phyloP scores from a whole-genome alignment of 2,888 invertebrate genomes.

The Blera fallax region DNA sequence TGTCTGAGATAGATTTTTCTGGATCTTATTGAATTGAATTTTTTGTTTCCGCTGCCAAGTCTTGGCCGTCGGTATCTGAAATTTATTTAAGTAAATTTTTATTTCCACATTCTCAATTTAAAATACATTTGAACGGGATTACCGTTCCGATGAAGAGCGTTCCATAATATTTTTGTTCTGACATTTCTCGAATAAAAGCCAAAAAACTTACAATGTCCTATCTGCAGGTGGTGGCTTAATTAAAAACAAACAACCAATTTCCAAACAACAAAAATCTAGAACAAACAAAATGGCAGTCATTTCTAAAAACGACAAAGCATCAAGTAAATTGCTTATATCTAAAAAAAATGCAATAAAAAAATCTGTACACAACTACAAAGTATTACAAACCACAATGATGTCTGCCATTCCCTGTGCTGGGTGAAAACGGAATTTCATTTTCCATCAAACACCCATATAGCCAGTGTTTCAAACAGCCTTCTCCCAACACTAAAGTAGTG shows the following conservation, averaged over 20 bases:
- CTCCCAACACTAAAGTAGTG: constrained; percentile 42
- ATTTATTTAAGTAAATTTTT: background rate
- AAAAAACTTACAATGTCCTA: background rate
- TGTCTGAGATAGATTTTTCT: constrained; percentile 19
- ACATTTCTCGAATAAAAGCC: background rate
- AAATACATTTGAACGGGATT: background rate
- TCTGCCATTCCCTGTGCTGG: constrained; percentile 28
- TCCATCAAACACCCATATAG: constrained; percentile 52
- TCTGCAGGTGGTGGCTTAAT: constrained; percentile 24
- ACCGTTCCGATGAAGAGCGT: background rate
- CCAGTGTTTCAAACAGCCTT: constrained; percentile 44
- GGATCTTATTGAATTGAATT: constrained; percentile 26
- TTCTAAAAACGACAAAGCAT: constrained; percentile 31
- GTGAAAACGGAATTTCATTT: constrained; percentile 62
- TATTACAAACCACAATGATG: constrained; percentile 37
- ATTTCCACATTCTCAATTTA: background rate
- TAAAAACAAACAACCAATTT: constrained; percentile 43
- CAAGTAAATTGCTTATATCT: constrained; percentile 61
- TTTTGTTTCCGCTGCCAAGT: constrained; percentile 21
- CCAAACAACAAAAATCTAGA: constrained; percentile 16
- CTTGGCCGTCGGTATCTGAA: background rate
- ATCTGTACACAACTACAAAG: background rate
- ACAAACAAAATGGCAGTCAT: constrained; percentile 27
- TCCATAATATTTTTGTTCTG: background rate
- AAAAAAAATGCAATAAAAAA: constrained; percentile 18